A percentile compares a stretch with the other conserved stretches of the same genome.
Conservation (phyloP, 1,140 invertebrate species). For the Lamellibrachia luymesi region DNA sequence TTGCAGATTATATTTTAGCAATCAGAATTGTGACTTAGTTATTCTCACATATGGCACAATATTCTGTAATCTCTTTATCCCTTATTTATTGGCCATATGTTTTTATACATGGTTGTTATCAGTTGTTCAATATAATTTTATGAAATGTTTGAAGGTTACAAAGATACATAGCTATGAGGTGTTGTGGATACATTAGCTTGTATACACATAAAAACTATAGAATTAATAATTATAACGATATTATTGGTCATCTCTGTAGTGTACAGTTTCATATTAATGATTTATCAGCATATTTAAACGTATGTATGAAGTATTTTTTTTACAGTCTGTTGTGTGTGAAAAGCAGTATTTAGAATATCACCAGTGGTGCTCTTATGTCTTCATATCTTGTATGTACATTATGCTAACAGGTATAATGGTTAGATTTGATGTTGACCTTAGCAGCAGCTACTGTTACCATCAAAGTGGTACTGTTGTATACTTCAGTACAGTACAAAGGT, state of each 20-base stretch:
- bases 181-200: not conserved
- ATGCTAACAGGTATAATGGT: not conserved
- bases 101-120: slow-evolving; percentile 5
- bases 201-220: not conserved
- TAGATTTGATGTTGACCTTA: slow-evolving; percentile 1
- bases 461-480: not conserved
- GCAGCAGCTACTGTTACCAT: too few relatives aligned
- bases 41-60: not conserved
- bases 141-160: not conserved
- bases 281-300: not conserved
- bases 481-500: not conserved
- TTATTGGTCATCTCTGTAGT: not conserved
- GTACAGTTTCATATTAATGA: not conserved
- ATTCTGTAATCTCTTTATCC: not conserved
- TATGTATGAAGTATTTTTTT: not conserved
- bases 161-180: not conserved
- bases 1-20: slow-evolving; percentile 5
- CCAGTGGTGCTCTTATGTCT: not conserved
- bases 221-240: not conserved
- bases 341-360: not conserved
- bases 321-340: not conserved
- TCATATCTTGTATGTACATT: not conserved
- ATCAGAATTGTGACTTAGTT: not conserved
- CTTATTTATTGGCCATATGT: not conserved
- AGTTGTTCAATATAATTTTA: not conserved